Base-by-base conservation (phyloP, 2,113 vertebrate species). In the Climacteris rufus region DNA sequence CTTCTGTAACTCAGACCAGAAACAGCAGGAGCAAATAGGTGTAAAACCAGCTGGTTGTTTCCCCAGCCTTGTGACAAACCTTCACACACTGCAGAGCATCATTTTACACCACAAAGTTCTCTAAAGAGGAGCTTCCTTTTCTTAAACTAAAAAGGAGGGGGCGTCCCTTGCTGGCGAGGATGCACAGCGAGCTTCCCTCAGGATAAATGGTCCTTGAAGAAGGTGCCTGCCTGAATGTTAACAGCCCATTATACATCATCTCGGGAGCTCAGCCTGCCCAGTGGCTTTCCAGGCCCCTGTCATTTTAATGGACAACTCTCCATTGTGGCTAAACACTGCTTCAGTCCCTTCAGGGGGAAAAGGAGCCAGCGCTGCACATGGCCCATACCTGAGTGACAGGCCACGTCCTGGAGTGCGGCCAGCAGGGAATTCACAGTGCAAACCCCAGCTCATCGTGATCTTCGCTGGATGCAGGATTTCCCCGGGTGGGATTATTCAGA, bases 281-380 rank as follows among this genome's bases (percentile, higher is more conserved):
- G 74, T 6, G 19, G 11, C 47, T 66, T 66, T 22, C 84, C 95
- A 76, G 52, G 47, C 52, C 61, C n/a, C 70, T 89, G 93, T 68
- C 89, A 74, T 64, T 68, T 80, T 85, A 94, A 90, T 21, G 60
- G 96, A 79, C 71, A 96, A 13, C 72, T 79, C 82, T 86, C 79
- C 74, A 11, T 59, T 61, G 94, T 65, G 84, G 71, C 68, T 42
- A 42, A 57, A 59, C 20, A 23, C 83, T 19, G 2, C 1, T 28
- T 25, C 60, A 12, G 76, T 50, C 60, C 68, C 78, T 83, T 27
- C 70, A 59, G 72, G 70, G 86, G 60, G 33, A 79, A 17, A 78
- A 40, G 70, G 64, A 94, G 83, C 68, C 83, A 64, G 13, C 3
- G n/a, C 76, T 68, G 81, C 94, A 90, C 70, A 69, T 57, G 1